Evolutionary conservation across 2,113 vertebrate genomes (phyloP), one percentile per base, ranked within the genome.

Genomic region (Alexandromys fortis): DNA sequence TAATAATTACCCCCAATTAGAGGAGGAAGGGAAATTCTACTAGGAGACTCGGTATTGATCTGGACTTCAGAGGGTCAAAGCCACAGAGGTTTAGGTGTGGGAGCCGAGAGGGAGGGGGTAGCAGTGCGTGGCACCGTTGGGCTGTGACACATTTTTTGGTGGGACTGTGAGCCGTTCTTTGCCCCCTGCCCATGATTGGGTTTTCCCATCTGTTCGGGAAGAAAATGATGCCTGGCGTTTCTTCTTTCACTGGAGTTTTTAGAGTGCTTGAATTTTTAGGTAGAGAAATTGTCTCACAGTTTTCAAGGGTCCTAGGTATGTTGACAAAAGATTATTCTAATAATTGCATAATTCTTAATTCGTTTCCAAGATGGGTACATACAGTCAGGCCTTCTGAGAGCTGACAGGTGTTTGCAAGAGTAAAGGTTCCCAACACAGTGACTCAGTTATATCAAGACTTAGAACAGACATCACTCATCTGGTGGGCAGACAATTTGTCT

Each of bases 201-300:
- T 91, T 86, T 90, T 92, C 55, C 68, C 79, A 61, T 94, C 86
- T 96, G 90, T 93, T 94, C 28, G 4, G 70, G 88, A 52, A 86
- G 79, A 79, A 94, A 90, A 72, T n/a, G 26, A 21, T 83, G 42
- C 38, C 72, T 91, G 61, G 45, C 19, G 30, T 92, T 96, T 94
- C 33, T 83, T 76, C 82, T 76, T 78, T 87, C 21, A 17, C 10
- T 47, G 47, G 70, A 61, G 3, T 88, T 92, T 82, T n/a, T 68
- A 91, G 47, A 47, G 16, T n/a, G 52, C 30, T 47, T 78, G 19
- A 87, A 47, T 52, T 91, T 82, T 92, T 94, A 87, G 38, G 45
- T 91, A 95, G 70, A 79, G 42, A 86, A 61, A 55, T 47, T 30
- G 19, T 68, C 76, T 85, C 45, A 33, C 2, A 28, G 22, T 67